Evolutionary conservation across 2,113 vertebrate species (phyloP).

Genomic region (Pterophyllum scalare): DNA sequence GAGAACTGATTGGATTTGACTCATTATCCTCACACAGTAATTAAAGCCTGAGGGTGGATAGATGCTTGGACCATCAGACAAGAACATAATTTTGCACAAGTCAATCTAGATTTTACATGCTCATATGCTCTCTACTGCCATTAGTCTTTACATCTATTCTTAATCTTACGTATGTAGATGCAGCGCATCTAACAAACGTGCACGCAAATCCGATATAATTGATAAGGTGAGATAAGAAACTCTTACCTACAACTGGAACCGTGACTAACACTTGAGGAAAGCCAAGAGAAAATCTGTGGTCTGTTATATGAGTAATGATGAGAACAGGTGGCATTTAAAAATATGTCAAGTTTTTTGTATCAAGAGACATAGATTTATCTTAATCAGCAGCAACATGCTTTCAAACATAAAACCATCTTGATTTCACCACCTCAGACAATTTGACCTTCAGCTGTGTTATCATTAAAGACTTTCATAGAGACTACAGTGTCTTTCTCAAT

Average conservation of each 20-base stretch:
- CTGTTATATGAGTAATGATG: neutral
- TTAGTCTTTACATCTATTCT: neutral
- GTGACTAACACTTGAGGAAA: neutral
- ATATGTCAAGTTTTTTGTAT: neutral
- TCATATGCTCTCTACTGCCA: slow-evolving; percentile 8
- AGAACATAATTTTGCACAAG: slow-evolving; percentile 55
- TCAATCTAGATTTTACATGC: slow-evolving; percentile 22
- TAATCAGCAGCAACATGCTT: neutral
- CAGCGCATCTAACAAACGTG: neutral
- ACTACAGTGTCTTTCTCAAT: slow-evolving; percentile 26
- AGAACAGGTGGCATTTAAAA: slow-evolving; percentile 6
- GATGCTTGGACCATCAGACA: slow-evolving; percentile 67
- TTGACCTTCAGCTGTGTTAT: slow-evolving; percentile 48
- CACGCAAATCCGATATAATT: neutral
- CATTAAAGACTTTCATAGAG: slow-evolving; percentile 11
- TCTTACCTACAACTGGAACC: neutral
- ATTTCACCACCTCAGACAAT: slow-evolving; percentile 20
- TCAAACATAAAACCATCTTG: slow-evolving; percentile 45
- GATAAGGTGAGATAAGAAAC: neutral
- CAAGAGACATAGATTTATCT: slow-evolving; percentile 18
- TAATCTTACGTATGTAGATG: neutral
- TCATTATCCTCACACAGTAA: slow-evolving; percentile 82
- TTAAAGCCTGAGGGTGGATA: slow-evolving; percentile 80
- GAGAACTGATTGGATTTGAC: slow-evolving; percentile 83
- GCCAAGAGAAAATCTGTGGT: neutral